Conservation (phyloP, 2,797 vertebrate genomes). For the Dipus sagitta region DNA sequence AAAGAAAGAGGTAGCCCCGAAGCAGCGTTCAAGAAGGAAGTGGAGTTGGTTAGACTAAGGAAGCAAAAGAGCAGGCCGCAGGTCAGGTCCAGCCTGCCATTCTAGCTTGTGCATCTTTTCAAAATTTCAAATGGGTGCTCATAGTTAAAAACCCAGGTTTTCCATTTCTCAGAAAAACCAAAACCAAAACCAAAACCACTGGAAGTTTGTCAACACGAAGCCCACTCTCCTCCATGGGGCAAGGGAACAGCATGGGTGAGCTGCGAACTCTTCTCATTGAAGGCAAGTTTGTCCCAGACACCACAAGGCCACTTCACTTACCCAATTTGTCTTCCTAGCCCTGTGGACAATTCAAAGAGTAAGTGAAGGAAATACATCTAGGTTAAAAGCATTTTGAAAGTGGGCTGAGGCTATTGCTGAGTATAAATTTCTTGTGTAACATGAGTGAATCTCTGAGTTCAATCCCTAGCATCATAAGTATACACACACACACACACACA, state of each 20-base stretch:
- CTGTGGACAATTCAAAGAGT: background rate
- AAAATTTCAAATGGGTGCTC: background rate
- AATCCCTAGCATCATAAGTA: too few species aligned
- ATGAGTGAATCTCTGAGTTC: too few species aligned
- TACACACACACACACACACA: too few species aligned
- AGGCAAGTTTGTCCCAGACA: background rate
- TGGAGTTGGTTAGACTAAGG: background rate
- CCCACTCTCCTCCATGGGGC: background rate
- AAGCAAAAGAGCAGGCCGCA: background rate
- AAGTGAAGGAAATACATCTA: background rate
- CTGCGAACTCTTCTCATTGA: background rate
- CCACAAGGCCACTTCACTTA: background rate
- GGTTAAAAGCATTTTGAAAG: background rate
- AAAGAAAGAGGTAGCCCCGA: background rate
- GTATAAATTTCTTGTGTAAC: too few species aligned
- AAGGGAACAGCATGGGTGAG: background rate
- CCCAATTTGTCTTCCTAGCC: background rate
- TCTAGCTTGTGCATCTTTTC: background rate
- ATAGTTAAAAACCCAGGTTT: constrained; percentile 29
- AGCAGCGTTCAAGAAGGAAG: background rate
- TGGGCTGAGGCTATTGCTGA: background rate
- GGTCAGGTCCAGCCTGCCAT: background rate
- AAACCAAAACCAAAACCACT: background rate
- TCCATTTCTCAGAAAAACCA: constrained; percentile 15
- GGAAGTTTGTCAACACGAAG: background rate